Evolutionary conservation across 1,140 invertebrate genomes (phyloP).

Genomic region (Chelonus insularis): DNA sequence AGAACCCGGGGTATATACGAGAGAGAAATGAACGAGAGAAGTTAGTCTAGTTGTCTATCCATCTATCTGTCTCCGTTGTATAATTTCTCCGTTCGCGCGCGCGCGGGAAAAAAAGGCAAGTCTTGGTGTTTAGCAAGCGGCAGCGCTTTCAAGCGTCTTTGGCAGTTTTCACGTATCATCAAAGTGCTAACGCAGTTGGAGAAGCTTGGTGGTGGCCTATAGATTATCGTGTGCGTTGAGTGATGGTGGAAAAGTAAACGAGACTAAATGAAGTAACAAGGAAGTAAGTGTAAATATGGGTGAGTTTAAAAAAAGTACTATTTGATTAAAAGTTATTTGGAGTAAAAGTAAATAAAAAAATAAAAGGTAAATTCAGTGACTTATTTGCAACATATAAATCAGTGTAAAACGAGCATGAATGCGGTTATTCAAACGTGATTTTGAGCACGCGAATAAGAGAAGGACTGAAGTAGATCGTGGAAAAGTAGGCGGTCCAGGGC

Average conservation of each 20-base stretch:
- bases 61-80: background rate
- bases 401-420: background rate
- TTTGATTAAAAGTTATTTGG: too few relatives aligned
- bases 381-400: too few relatives aligned
- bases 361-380: too few relatives aligned
- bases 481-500: slow-evolving; percentile 3
- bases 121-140: background rate
- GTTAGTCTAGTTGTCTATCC: background rate
- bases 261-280: too few relatives aligned
- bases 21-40: background rate
- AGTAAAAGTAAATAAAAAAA: too few relatives aligned
- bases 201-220: background rate
- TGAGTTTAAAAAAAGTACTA: too few relatives aligned
- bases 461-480: background rate
- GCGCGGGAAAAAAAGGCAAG: background rate
- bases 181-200: background rate
- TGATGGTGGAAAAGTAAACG: too few relatives aligned
- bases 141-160: background rate
- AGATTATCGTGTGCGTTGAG: too few relatives aligned
- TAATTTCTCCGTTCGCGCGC: background rate
- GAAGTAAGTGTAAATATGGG: too few relatives aligned
- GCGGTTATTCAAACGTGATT: background rate
- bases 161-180: slow-evolving; percentile 5
- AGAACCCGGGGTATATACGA: background rate
- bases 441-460: background rate